Conservation (phyloP, 2,113 vertebrate genomes). For the Nothocercus nigrocapillus region DNA sequence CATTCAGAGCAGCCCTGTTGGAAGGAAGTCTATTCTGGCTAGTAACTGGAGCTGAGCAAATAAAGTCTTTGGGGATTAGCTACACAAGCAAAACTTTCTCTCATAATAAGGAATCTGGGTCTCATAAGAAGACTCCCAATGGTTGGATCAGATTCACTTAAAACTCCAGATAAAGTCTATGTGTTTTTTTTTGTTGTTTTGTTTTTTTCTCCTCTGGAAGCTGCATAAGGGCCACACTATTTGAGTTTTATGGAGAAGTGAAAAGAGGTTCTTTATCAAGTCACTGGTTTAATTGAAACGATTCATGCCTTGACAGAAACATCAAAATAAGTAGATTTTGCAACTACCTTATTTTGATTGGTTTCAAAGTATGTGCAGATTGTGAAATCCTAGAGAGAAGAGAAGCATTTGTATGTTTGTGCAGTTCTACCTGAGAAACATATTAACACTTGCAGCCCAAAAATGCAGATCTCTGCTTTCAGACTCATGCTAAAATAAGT, state of each 20-base stretch:
- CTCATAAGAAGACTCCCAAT: not conserved
- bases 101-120: not conserved
- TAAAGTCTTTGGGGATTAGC: not conserved
- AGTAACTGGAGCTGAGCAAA: rapidly evolving
- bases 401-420: not conserved
- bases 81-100: not conserved
- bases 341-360: not conserved
- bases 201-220: not conserved
- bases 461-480: not conserved
- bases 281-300: not conserved
- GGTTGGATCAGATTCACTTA: not conserved
- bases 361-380: not conserved
- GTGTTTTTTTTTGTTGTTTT: not conserved
- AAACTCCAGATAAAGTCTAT: not conserved
- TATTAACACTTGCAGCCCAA: not conserved
- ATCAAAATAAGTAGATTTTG: not conserved
- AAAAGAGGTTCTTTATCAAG: not conserved
- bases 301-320: not conserved
- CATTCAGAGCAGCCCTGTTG: not conserved
- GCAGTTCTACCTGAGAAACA: not conserved
- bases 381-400: not conserved
- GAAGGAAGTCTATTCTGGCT: not conserved
- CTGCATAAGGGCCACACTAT: rapidly evolving
- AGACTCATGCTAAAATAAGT: not conserved
- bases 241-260: not conserved